Evolutionary conservation across 2,113 vertebrate genomes (phyloP).

Genomic region (Axis porcinus): DNA sequence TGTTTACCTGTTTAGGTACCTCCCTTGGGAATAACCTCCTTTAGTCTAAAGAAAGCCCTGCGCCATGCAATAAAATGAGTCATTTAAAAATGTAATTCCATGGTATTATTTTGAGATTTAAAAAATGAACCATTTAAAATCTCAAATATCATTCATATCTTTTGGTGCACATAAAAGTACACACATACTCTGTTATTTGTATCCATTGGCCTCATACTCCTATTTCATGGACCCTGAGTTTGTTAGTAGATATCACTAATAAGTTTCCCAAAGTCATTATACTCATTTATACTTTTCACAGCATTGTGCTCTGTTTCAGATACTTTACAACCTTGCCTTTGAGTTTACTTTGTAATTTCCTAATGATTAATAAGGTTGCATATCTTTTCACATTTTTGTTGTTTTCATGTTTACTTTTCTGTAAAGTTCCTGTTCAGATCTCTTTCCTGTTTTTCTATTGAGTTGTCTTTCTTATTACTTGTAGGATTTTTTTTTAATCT

Average conservation of each 20-base stretch:
- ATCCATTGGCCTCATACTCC: neutral
- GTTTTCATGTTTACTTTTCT: neutral
- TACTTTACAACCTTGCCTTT: neutral
- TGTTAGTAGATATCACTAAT: neutral
- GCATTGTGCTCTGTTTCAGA: neutral
- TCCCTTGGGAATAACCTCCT: neutral
- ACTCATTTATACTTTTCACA: neutral
- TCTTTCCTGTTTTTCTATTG: neutral
- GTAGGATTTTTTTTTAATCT: neutral
- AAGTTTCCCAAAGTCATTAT: neutral
- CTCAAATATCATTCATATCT: neutral
- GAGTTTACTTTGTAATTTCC: neutral
- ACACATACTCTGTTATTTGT: neutral
- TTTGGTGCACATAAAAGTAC: neutral
- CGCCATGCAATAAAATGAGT: neutral
- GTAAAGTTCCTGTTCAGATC: neutral
- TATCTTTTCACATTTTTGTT: neutral
- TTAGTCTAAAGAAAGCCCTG: neutral
- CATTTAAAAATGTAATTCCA: constrained; percentile 10
- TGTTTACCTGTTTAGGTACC: neutral
- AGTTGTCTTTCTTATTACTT: neutral
- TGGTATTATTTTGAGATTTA: neutral
- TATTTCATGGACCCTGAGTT: neutral
- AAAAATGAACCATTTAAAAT: neutral
- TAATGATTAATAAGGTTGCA: neutral